Evolutionary conservation across 2,113 vertebrate genomes (phyloP), one percentile per base, ranked within the genome.

Genomic region (Nothobranchius furzeri): DNA sequence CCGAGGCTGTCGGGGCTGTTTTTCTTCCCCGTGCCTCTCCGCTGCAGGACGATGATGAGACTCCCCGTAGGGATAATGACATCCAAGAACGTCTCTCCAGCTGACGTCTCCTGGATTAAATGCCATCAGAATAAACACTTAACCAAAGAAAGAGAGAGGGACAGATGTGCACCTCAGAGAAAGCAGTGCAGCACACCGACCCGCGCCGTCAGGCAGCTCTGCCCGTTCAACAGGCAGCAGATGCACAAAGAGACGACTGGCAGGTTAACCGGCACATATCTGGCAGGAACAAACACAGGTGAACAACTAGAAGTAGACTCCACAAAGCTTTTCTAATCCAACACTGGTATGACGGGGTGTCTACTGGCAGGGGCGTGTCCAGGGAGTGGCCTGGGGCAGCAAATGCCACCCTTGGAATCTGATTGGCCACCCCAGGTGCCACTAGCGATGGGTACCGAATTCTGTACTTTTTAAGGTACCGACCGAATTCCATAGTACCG

Each of bases 71-170:
- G 76, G 78, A 86, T 85, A 86, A 87, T 78, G 76, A 85, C 81
- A 82, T 83, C 84, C 69, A 77, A 84, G 64, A 89, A 76, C 48
- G 17, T 64, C 75, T 82, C 79, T 87, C 72, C 69, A 75, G 68
- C 24, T 70, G 84, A 88, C 83, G 84, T 81, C 80, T 81, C 76
- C 81, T 13, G 46, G 70, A 85, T 79, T 86, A 79, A 89, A 87
- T 87, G 79, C 70, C 73, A 75, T 54, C 68, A 69, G 10, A 40
- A 45, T 10, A 10, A 64, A 64, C 45, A 37, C 71, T 82, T 57
- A 70, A 73, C 66, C 73, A 13, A 20, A 47, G 61, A 71, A 58
- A 65, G 60, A n/a, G 12, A 3, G 37, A 20, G 20, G 20, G 20
- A 20, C 20, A 20, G 20, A 40, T 9, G 14, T 30, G 11, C 52